These are phyloP conservation scores for Hyperopisus bebe DNA, from an alignment of 2,113 vertebrate species.

Conservation along the genomic window DNA sequence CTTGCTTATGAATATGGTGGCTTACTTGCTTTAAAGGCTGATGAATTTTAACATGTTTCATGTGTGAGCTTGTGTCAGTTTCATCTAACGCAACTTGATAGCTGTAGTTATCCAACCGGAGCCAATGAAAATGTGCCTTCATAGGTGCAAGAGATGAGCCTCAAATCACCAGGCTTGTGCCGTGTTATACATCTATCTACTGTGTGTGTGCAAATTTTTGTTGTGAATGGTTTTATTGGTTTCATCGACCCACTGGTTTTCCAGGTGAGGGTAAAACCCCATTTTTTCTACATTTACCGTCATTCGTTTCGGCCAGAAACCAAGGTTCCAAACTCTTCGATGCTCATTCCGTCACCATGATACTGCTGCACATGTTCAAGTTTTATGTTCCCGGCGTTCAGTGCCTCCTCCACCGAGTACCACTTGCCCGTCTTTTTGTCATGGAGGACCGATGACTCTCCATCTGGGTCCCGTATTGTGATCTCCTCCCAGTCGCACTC, in stretches of 20 bases:
- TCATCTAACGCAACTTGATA: background rate
- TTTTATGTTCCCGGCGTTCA: slow-evolving; percentile 73
- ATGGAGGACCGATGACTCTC: slow-evolving; percentile 84
- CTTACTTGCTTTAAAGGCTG: background rate
- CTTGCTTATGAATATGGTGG: background rate
- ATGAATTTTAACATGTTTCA: background rate
- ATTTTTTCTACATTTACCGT: background rate
- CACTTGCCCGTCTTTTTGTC: slow-evolving; percentile 89
- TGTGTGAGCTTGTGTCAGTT: background rate
- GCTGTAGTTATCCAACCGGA: background rate
- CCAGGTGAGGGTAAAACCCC: background rate
- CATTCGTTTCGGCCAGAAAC: slow-evolving; percentile 65
- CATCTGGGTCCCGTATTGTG: slow-evolving; percentile 78
- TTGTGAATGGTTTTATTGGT: background rate
- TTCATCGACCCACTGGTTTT: background rate
- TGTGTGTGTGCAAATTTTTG: background rate
- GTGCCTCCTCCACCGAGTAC: slow-evolving; percentile 88
- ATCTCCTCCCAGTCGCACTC: slow-evolving; percentile 99
- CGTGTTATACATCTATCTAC: background rate
- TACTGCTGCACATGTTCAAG: slow-evolving; percentile 76
- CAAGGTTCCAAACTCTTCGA: slow-evolving; percentile 87
- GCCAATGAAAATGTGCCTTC: background rate
- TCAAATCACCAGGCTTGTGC: background rate
- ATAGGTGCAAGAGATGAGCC: background rate
- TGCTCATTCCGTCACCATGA: slow-evolving; percentile 84